phyloP scores from a whole-genome alignment of 2,113 vertebrate genomes.

The Brienomyrus longianalis region DNA sequence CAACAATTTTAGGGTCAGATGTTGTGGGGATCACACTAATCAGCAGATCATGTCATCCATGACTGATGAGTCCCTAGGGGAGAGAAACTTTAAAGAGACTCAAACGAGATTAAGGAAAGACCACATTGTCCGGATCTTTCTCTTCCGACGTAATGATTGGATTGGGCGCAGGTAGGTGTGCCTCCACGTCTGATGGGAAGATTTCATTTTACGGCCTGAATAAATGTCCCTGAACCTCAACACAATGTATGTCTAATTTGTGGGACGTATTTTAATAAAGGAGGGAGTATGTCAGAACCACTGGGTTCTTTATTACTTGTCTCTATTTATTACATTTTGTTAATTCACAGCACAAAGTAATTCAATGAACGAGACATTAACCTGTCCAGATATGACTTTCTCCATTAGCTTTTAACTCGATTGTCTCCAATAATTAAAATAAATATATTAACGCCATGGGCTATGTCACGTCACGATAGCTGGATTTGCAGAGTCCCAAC shows the following conservation, averaged over 20 bases:
- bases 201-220: conserved; percentile 33
- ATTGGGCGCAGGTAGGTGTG: background rate
- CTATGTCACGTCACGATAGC: conserved; percentile 39
- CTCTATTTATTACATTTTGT: conserved; percentile 50
- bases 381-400: conserved; percentile 51
- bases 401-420: conserved; percentile 46
- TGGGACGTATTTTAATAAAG: conserved; percentile 43
- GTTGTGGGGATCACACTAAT: conserved; percentile 53
- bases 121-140: background rate
- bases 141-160: background rate
- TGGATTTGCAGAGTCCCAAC: conserved; percentile 31
- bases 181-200: conserved; percentile 8
- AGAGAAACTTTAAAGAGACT: conserved; percentile 21
- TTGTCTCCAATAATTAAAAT: conserved; percentile 59
- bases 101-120: background rate
- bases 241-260: conserved; percentile 47
- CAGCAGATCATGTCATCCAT: conserved; percentile 40
- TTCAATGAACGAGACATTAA: conserved; percentile 62
- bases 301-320: conserved; percentile 34
- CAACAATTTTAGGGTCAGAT: conserved; percentile 42
- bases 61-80: conserved; percentile 39
- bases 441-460: conserved; percentile 50
- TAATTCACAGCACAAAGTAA: conserved; percentile 49
- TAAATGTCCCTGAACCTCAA: conserved; percentile 29
- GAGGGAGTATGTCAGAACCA: conserved; percentile 37